These are phyloP conservation scores for Petromus typicus DNA, from an alignment of 2,113 vertebrate species.

Conservation along the genomic window DNA sequence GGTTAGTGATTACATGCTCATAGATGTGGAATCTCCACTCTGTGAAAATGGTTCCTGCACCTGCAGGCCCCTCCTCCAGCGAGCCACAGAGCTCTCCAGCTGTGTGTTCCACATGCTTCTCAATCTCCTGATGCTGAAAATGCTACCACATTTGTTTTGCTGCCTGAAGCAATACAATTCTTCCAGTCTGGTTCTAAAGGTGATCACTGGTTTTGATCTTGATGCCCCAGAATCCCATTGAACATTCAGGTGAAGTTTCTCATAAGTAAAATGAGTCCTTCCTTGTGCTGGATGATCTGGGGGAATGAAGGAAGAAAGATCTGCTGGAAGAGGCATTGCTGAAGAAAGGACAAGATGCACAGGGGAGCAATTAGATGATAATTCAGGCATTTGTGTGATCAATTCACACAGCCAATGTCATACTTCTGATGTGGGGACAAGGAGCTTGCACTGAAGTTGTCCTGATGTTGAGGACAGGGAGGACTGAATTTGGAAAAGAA, in stretches of 20 bases:
- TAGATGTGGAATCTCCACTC: background rate
- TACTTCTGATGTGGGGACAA: background rate
- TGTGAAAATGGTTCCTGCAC: background rate
- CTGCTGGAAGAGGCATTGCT: background rate
- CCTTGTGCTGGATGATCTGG: background rate
- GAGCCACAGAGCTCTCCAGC: background rate
- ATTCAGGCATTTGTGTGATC: background rate
- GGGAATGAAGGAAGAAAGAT: background rate
- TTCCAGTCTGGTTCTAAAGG: background rate
- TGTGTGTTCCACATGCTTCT: background rate
- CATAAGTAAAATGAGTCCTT: background rate
- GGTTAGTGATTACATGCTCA: background rate
- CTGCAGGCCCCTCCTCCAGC: background rate
- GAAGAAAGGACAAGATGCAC: background rate
- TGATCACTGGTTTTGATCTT: conserved; percentile 5
- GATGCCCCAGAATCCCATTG: background rate
- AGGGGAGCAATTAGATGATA: background rate
- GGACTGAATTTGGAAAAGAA: background rate
- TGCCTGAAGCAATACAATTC: background rate
- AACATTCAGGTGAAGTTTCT: background rate
- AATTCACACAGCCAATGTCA: background rate
- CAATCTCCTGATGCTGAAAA: background rate
- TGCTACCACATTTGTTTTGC: background rate
- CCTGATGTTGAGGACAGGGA: background rate
- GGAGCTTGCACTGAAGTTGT: background rate